These are phyloP conservation scores for Drosophila mayaguana DNA, from an alignment of 2,888 invertebrate genomes.

Conservation along the genomic window DNA sequence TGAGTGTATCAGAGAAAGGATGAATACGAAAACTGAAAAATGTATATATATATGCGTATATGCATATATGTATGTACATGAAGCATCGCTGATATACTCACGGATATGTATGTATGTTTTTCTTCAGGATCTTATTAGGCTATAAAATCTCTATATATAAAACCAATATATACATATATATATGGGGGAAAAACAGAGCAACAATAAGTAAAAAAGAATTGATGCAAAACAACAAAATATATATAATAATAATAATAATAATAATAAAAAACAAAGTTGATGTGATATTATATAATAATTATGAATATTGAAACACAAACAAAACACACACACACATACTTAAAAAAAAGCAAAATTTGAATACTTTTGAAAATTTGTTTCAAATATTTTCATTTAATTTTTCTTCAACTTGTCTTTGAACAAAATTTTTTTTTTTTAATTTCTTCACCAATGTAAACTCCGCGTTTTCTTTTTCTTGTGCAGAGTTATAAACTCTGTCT, in stretches of 20 bases:
- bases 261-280: constrained; percentile 83
- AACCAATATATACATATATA: constrained; percentile 11
- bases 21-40: background rate
- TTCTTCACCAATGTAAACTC: background rate
- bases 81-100: constrained; percentile 33
- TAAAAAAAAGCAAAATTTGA: constrained; percentile 5
- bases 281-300: constrained; percentile 84
- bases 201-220: constrained; percentile 46
- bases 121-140: constrained; percentile 71
- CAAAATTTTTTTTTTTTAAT: background rate
- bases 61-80: background rate
- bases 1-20: constrained; percentile 17
- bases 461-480: constrained; percentile 21
- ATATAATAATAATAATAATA: constrained; percentile 28
- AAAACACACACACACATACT: constrained; percentile 30
- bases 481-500: constrained; percentile 70
- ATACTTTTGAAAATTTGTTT: constrained; percentile 10
- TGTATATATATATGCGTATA: background rate
- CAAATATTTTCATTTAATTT: background rate
- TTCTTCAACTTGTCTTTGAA: constrained; percentile 1
- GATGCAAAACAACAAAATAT: constrained; percentile 25
- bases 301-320: constrained; percentile 66
- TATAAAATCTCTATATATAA: constrained; percentile 45
- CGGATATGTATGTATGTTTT: constrained; percentile 54
- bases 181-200: constrained; percentile 33